Conservation (phyloP, 2,113 vertebrate genomes). For the Corythornis vintsioides region DNA sequence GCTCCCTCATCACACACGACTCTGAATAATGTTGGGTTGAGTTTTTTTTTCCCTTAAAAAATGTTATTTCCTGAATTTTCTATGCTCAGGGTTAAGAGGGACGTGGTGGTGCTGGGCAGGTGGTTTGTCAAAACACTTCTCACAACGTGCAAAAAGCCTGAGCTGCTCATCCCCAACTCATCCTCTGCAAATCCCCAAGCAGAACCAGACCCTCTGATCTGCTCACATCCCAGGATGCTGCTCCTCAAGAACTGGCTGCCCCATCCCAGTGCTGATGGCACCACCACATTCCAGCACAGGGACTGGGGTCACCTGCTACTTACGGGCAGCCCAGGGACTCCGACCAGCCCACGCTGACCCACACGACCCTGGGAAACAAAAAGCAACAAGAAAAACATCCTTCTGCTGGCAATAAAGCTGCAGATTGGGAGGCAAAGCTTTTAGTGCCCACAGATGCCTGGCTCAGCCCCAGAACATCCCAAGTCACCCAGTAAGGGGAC, state of each 20-base stretch:
- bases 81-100: fast-evolving
- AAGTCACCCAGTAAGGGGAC: not conserved
- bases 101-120: not conserved
- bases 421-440: not conserved
- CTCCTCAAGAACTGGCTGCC: not conserved
- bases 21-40: not conserved
- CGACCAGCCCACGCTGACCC: slow-evolving; percentile 81
- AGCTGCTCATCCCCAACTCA: not conserved
- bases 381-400: not conserved
- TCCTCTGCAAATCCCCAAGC: not conserved
- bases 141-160: fast-evolving
- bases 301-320: slow-evolving; percentile 2
- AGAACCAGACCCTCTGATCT: fast-evolving
- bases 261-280: fast-evolving
- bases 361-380: slow-evolving; percentile 76
- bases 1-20: not conserved
- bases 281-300: fast-evolving
- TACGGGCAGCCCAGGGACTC: slow-evolving; percentile 81
- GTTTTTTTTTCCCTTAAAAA: not conserved
- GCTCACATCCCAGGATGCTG: not conserved
- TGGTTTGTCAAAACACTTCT: not conserved
- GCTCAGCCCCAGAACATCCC: not conserved
- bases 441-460: not conserved
- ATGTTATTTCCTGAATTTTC: not conserved
- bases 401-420: not conserved